Evolutionary conservation across 2,888 invertebrate genomes (phyloP).

Genomic region (Mesorhabditis spiculigera): DNA sequence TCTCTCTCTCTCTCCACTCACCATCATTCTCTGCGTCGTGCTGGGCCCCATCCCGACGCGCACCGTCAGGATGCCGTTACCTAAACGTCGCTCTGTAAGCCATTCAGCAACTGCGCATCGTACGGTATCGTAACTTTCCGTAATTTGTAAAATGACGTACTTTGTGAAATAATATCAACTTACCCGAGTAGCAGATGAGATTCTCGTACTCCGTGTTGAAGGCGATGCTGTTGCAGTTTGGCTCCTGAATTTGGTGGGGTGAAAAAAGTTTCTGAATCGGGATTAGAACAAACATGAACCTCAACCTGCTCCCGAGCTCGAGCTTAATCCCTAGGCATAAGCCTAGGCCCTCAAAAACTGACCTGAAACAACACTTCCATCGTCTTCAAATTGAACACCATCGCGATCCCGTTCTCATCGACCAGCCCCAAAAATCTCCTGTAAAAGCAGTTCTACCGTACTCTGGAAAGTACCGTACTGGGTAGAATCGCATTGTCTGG

Average conservation of each 20-base stretch:
- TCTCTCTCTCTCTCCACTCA: background rate
- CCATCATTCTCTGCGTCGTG: conserved; percentile 22
- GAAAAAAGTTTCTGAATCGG: background rate
- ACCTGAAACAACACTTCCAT: conserved; percentile 73
- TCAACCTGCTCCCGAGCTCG: background rate
- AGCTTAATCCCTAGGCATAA: background rate
- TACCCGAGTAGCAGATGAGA: conserved; percentile 85
- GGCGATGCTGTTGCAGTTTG: conserved; percentile 82
- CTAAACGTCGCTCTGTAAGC: too few relatives aligned
- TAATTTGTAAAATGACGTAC: conserved; percentile 62
- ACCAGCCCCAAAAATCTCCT: conserved; percentile 75
- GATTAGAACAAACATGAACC: background rate
- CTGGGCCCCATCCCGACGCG: conserved; percentile 19
- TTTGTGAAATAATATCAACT: conserved; percentile 74
- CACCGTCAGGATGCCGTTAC: conserved; percentile 18
- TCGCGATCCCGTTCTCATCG: conserved; percentile 81
- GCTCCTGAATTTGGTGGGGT: conserved; percentile 66
- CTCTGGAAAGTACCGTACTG: background rate
- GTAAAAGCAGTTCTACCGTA: conserved; percentile 5
- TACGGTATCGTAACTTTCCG: background rate
- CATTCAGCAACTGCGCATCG: background rate
- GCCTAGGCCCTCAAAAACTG: too few relatives aligned
- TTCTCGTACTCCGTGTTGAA: conserved; percentile 92
- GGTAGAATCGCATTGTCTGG: background rate
- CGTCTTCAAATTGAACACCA: conserved; percentile 74